Base-by-base conservation (phyloP, 2,888 invertebrate genomes). In the Conops quadrifasciatus region DNA sequence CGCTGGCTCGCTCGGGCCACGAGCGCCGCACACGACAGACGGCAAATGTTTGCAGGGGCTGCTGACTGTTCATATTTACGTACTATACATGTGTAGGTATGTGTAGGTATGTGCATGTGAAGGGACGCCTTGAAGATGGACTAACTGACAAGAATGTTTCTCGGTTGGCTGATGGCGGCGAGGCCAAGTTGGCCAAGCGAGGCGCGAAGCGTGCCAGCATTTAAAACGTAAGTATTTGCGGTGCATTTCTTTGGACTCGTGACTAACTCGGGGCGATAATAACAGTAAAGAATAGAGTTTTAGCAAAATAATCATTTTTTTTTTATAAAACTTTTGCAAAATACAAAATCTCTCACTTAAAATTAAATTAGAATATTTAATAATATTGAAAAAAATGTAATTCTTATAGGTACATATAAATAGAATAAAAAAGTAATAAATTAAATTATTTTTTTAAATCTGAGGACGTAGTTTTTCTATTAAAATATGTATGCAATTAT, bases 191-290 rank as follows among this genome's bases (percentile, higher is more conserved):
- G 60, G 43, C 62, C 49, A 49, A 59, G 51, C 60, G 60, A 59
- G 53, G 30, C 47, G 53, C 21, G 67, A 71, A 70, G 70, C 58
- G 74, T 66, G 72, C 72, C 66, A 62, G 64, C 64, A 67, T 49
- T 53, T 43, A 45, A 51, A 56, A n/a, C 28, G 62, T 1, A 47
- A 19, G 28, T 36, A 28, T 11, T 24, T 65, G n/a, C 49, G 19
- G 15, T 49, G n/a, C 19, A 15, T 49, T 24, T 58, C 9, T 59
- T 53, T 47, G 49, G 67, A 60, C 67, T 68, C 67, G 67, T 49
- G 67, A 28, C 49, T 19, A 60, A n/a, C 47, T 36, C 9, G 9
- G 36, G 36, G 36, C 9, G 36, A 4, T 36, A 36, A 36, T 4
- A 36, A 36, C 36, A 9, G 9, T 36, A 7, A 7, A 36, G 9